These are phyloP conservation scores for Disparrhopalites patrizii DNA, from an alignment of 2,888 invertebrate species.

Conservation along the genomic window DNA sequence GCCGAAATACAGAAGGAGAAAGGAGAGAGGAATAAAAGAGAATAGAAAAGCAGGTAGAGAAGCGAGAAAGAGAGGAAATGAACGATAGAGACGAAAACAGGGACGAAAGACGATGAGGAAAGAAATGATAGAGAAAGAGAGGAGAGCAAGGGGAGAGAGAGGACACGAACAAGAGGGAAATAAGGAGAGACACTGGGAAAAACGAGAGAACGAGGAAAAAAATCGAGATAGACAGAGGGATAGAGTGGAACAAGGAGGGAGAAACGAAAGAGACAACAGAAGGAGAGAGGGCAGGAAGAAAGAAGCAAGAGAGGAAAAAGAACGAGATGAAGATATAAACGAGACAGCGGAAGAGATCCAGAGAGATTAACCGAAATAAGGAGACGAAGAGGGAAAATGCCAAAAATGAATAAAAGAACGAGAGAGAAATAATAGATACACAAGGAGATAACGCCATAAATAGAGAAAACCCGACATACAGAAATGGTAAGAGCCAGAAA, in stretches of 20 bases:
- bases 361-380: no score
- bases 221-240: no score
- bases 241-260: no score
- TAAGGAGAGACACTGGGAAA: no score
- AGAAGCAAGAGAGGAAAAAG: conserved; percentile 6
- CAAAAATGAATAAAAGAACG: no score
- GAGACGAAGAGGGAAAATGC: no score
- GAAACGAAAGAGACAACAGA: no score
- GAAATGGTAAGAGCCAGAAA: background rate
- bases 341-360: background rate
- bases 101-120: background rate
- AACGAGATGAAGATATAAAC: background rate
- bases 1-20: background rate
- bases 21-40: conserved; percentile 14
- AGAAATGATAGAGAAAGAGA: background rate
- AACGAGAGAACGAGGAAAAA: no score
- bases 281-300: conserved; percentile 2
- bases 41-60: background rate
- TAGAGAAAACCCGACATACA: background rate
- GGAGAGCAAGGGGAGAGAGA: no score
- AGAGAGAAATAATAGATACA: no score
- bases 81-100: background rate
- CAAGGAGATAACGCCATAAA: no score
- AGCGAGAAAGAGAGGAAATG: conserved; percentile 1
- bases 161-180: no score